These are phyloP conservation scores for Gobiocypris rarus DNA, from an alignment of 2,113 vertebrate genomes.

Conservation along the genomic window DNA sequence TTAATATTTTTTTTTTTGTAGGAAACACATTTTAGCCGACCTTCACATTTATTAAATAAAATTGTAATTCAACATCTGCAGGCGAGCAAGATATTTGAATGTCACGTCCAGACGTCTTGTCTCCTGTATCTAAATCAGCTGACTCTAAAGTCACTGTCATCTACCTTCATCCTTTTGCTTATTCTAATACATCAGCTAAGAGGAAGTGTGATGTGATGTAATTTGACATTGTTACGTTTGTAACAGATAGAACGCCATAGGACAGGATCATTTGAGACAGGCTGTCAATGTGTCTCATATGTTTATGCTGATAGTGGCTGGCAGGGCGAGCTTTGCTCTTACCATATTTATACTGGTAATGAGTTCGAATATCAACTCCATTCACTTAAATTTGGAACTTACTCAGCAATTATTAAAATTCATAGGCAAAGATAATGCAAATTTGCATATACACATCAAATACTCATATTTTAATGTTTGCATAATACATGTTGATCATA, in stretches of 20 bases:
- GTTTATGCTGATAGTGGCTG: conserved; percentile 58
- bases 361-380: conserved; percentile 9
- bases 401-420: neutral
- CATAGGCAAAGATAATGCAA: neutral
- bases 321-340: conserved; percentile 33
- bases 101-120: conserved; percentile 6
- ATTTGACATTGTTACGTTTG: conserved; percentile 56
- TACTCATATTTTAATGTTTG: neutral
- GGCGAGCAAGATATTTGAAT: conserved; percentile 21
- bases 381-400: neutral
- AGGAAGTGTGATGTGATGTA: conserved; percentile 55
- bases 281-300: conserved; percentile 59
- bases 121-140: conserved; percentile 11
- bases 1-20: too few species aligned
- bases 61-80: conserved; percentile 26
- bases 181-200: conserved; percentile 37
- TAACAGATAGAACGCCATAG: conserved; percentile 44
- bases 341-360: conserved; percentile 27
- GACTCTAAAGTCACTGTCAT: neutral
- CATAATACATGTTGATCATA: neutral
- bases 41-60: neutral
- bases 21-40: neutral
- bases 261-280: conserved; percentile 57
- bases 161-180: conserved; percentile 7
- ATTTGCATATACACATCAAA: neutral